Evolutionary conservation across 2,113 vertebrate species (phyloP), one percentile per base, ranked within the genome.

Genomic region (Ictalurus furcatus): DNA sequence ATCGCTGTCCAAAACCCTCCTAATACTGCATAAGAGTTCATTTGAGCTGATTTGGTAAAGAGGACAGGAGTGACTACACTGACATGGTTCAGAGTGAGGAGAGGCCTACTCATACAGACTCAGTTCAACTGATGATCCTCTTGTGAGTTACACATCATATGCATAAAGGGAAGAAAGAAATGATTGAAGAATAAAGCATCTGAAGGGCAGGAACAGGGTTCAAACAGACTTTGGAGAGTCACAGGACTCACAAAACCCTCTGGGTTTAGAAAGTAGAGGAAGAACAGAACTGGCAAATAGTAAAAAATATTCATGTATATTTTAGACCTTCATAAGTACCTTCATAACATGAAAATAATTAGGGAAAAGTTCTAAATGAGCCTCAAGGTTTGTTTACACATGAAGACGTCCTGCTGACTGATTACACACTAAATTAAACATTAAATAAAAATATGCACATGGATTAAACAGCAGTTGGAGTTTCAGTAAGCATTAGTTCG

Each of bases 381-480:
- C 81, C 34, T 23, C 1, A 5, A 61, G 25, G 81, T 83, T 83
- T 37, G 56, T 83, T 83, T 34, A 83, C 34, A 3, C 81, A 40
- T 16, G 21, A 40, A 48, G 34, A 83, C 61, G 56, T 83, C 56
- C 81, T 37, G 56, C 81, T 37, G 81, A 37, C 56, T 23, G 56
- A 61, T 83, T 61, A 40, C 30, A 83, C 54, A 61, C 19, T 83
- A 83, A 83, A 83, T 83, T 61, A 61, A 83, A 83, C 54, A 83
- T 83, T 61, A 83, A 83, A 37, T 83, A 83, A 59, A 54, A 58
- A 83, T 40, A 61, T 83, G 30, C 81, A 83, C 40, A 83, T 83
- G 12, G 56, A 25, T 6, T 25, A 40, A 83, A 61, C 56, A 40
- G 81, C 30, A 83, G 19, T 25, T 23, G 81, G 56, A 83, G 80